Conservation (phyloP, 2,113 vertebrate genomes). For the Pelecanus crispus region DNA sequence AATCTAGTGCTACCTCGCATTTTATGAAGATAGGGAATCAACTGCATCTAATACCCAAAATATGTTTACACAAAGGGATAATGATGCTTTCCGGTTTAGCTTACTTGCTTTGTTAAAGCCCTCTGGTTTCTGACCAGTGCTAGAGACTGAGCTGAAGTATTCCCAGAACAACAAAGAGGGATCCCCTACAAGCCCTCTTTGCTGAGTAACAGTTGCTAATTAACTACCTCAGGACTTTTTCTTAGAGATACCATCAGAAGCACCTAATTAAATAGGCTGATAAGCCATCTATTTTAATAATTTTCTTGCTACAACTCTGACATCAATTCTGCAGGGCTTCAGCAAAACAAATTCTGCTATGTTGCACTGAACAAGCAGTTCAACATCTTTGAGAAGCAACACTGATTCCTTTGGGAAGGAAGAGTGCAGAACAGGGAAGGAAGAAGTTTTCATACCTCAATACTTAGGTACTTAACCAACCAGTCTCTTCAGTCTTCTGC, state of each 20-base stretch:
- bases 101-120: background rate
- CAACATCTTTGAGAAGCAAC: background rate
- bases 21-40: background rate
- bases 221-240: background rate
- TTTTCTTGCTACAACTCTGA: conserved; percentile 21
- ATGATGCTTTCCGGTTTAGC: background rate
- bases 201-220: background rate
- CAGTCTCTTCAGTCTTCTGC: background rate
- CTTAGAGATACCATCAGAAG: background rate
- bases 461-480: background rate
- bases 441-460: background rate
- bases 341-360: background rate
- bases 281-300: background rate
- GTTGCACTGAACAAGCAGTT: background rate
- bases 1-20: background rate
- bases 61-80: background rate
- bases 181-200: background rate
- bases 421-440: background rate
- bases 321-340: background rate
- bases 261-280: background rate
- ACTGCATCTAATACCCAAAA: background rate
- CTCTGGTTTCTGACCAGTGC: background rate
- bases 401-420: background rate
- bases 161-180: background rate
- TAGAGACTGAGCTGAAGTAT: background rate